Evolutionary conservation across 53 echinoderm and acorn worm species (phyloP).

Genomic region (Luidia sarsii): DNA sequence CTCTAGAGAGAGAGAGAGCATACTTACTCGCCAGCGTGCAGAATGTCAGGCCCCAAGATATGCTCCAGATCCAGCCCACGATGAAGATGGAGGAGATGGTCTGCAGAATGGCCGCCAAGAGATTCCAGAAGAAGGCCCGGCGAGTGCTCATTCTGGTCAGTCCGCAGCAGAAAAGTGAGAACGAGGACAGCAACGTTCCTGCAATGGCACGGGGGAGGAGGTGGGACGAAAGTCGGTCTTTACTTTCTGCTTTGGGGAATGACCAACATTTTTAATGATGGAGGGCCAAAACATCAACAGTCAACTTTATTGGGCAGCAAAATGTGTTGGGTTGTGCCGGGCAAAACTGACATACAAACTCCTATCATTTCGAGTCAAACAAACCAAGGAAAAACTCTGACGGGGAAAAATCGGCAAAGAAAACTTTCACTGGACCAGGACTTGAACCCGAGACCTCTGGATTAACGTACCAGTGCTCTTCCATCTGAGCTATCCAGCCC

Average conservation of each 20-base stretch:
- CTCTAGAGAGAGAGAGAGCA: too few species aligned
- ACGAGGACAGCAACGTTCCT: constrained; percentile 91
- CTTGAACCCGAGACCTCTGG: too few species aligned
- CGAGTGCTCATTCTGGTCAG: constrained; percentile 73
- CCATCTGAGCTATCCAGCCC: too few species aligned
- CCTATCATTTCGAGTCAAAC: too few species aligned
- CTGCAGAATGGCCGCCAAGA: constrained; percentile 77
- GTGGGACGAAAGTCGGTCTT: not conserved
- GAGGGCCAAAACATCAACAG: not conserved
- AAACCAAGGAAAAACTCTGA: too few species aligned
- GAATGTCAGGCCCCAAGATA: constrained; percentile 97
- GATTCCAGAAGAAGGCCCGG: constrained; percentile 90
- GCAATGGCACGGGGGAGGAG: not conserved
- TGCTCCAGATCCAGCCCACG: constrained; percentile 99
- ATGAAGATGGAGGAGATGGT: constrained; percentile 74
- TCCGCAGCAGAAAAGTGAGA: constrained; percentile 96
- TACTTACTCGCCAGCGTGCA: constrained; percentile 90
- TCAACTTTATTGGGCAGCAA: not conserved
- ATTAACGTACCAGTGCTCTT: too few species aligned
- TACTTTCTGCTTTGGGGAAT: not conserved
- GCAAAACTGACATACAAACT: too few species aligned
- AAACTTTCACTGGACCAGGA: too few species aligned
- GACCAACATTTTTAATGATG: not conserved
- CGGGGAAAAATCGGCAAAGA: too few species aligned
- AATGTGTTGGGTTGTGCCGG: too few species aligned